These are phyloP conservation scores for Coilia nasus DNA, from an alignment of 2,797 vertebrate genomes.

Conservation along the genomic window DNA sequence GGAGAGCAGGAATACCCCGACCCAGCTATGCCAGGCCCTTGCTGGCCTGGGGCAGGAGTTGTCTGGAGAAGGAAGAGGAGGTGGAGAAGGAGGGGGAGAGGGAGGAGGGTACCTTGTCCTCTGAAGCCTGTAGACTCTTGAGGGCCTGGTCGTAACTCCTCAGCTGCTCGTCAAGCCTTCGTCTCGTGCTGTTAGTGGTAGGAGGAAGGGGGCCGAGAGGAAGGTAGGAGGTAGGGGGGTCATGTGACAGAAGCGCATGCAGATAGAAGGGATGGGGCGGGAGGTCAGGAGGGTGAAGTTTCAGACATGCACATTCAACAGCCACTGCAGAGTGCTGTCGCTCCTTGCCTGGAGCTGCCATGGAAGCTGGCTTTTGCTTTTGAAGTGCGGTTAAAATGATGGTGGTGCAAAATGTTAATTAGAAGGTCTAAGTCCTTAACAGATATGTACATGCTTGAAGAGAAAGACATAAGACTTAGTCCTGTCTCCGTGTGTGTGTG, in stretches of 20 bases:
- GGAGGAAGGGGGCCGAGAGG: conserved; percentile 45
- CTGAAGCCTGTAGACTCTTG: conserved; percentile 89
- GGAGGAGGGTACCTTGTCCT: conserved; percentile 87
- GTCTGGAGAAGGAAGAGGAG: conserved; percentile 36
- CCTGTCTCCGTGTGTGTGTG: not conserved
- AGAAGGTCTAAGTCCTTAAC: not conserved
- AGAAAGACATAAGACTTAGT: not conserved
- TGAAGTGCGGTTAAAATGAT: conserved; percentile 12
- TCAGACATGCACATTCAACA: conserved; percentile 54
- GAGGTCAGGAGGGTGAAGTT: conserved; percentile 24
- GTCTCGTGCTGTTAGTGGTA: conserved; percentile 84
- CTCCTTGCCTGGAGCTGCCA: not conserved
- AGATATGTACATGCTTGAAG: not conserved
- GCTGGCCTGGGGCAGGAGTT: not conserved
- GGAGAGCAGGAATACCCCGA: not conserved
- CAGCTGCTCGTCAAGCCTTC: conserved; percentile 87
- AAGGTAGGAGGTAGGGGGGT: conserved; percentile 45
- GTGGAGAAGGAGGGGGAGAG: conserved; percentile 44
- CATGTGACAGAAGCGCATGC: conserved; percentile 62
- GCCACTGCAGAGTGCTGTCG: conserved; percentile 9
- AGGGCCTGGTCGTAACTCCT: conserved; percentile 88
- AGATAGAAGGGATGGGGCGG: conserved; percentile 40
- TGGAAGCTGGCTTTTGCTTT: not conserved
- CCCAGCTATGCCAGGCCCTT: not conserved
- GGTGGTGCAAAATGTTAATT: conserved; percentile 15